A percentile compares a stretch with the other conserved stretches of the same genome.
Conservation (phyloP, 2,888 invertebrate species). For the Megamerina dolium region DNA sequence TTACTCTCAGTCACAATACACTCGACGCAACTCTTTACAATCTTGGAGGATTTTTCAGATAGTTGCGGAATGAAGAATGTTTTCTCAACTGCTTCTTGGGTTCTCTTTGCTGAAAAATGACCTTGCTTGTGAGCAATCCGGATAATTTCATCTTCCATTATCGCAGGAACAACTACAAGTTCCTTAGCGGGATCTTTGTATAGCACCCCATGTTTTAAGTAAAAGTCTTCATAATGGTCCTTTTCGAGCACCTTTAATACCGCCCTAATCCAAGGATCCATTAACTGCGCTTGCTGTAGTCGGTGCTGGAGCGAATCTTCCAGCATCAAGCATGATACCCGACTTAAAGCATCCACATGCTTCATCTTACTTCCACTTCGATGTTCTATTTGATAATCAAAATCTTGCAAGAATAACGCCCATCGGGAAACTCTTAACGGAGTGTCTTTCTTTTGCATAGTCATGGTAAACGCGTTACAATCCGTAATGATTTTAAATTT, state of each 20-base stretch:
- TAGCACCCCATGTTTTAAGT: slow-evolving; percentile 10
- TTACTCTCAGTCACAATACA: slow-evolving; percentile 22
- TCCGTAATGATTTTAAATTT: too few relatives aligned
- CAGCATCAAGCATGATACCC: too few relatives aligned
- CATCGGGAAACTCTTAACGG: too few relatives aligned
- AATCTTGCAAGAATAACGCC: too few relatives aligned
- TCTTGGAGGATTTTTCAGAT: background rate
- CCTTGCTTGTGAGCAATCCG: slow-evolving; percentile 33
- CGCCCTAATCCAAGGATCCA: slow-evolving; percentile 12
- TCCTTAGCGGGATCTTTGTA: slow-evolving; percentile 10
- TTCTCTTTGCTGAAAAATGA: slow-evolving; percentile 35
- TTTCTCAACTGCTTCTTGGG: slow-evolving; percentile 20
- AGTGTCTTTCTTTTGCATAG: too few relatives aligned
- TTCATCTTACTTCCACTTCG: slow-evolving; percentile 21
- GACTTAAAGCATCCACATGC: slow-evolving; percentile 23
- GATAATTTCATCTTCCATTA: slow-evolving; percentile 36
- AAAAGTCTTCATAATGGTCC: slow-evolving; percentile 13
- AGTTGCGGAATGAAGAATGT: slow-evolving; percentile 5
- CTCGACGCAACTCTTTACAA: slow-evolving; percentile 12
- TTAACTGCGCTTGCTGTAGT: slow-evolving; percentile 3
- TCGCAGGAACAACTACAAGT: slow-evolving; percentile 33
- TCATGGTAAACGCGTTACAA: too few relatives aligned
- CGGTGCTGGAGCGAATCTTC: slow-evolving; percentile 1
- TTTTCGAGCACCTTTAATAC: slow-evolving; percentile 10
- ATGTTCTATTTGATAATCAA: slow-evolving; percentile 20